Evolutionary conservation across 2,888 invertebrate species (phyloP), one percentile per base, ranked within the genome.

Genomic region (Pseudoips prasinana): DNA sequence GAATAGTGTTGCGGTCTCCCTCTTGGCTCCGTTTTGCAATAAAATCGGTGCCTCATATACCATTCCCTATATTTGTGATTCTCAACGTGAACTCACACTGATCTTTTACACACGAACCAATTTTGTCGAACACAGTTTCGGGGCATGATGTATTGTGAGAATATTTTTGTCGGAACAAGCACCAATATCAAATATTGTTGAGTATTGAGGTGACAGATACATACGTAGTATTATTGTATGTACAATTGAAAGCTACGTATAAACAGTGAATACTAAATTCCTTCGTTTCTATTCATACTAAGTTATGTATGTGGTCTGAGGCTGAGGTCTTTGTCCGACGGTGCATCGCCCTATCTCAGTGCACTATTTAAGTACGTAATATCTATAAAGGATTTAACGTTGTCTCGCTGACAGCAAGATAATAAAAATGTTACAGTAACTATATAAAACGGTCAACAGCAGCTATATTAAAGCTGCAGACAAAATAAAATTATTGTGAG

Each of bases 21-120:
- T 67, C 51, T 79, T 76, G 75, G 78, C 77, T 73, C 62, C 59
- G 49, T 56, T 64, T 53, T 47, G 70, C 68, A 69, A 80, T 79
- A 77, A 78, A 78, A 76, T 65, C 62, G 58, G 63, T 60, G 65
- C 62, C 60, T 72, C 60, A 64, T 64, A 66, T 63, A 64, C 55
- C 58, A 55, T 64, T 64, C 47, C 32, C 45, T 55, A 55, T 68
- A 67, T 73, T 73, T 73, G 64, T 61, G 63, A 70, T 69, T 71
- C 64, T 29, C 49, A 34, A 48, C 58, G 56, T 60, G 58, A 48
- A 53, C 47, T 56, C 50, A 33, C 37, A 33, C 40, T 50, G 64
- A 71, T 69, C 61, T 65, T 64, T 67, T 62, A 66, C 55, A 61
- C 56, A 58, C 50, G 52, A 62, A 64, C 62, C 65, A 69, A 65